These are phyloP conservation scores for Limnothrissa miodon DNA, from an alignment of 2,113 vertebrate genomes.

Conservation along the genomic window DNA sequence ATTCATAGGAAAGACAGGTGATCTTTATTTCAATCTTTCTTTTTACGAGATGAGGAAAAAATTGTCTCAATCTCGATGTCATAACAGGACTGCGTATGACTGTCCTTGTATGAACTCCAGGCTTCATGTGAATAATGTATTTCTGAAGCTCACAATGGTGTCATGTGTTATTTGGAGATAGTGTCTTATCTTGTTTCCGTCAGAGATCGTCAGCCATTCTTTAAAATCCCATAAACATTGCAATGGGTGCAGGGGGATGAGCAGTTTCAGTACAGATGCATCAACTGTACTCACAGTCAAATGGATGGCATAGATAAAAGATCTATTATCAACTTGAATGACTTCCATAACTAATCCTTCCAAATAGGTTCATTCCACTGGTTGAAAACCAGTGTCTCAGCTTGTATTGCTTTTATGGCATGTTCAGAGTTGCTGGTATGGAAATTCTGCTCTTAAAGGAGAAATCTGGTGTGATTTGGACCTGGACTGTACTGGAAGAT, in stretches of 20 bases:
- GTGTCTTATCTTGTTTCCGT: slow-evolving; percentile 46
- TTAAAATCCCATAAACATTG: slow-evolving; percentile 2
- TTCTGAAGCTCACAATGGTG: slow-evolving; percentile 26
- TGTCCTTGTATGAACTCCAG: neutral
- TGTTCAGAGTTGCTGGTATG: no score
- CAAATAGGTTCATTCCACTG: neutral
- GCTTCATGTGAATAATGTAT: neutral
- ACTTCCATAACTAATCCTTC: neutral
- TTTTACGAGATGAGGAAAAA: no score
- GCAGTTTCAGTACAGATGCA: neutral
- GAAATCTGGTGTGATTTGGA: no score
- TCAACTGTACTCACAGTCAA: neutral
- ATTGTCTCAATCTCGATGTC: no score
- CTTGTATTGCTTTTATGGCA: no score
- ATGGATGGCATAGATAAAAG: neutral
- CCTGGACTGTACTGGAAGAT: no score
- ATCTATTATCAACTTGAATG: neutral
- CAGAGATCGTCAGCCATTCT: neutral
- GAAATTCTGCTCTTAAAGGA: no score
- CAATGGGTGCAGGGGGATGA: slow-evolving; percentile 25
- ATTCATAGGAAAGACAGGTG: no score
- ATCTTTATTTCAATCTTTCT: no score
- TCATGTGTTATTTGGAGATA: slow-evolving; percentile 46
- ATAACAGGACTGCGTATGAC: neutral
- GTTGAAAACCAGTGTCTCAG: neutral